Base-by-base conservation (phyloP, 2,888 invertebrate genomes). In the Temnothorax unifasciatus region DNA sequence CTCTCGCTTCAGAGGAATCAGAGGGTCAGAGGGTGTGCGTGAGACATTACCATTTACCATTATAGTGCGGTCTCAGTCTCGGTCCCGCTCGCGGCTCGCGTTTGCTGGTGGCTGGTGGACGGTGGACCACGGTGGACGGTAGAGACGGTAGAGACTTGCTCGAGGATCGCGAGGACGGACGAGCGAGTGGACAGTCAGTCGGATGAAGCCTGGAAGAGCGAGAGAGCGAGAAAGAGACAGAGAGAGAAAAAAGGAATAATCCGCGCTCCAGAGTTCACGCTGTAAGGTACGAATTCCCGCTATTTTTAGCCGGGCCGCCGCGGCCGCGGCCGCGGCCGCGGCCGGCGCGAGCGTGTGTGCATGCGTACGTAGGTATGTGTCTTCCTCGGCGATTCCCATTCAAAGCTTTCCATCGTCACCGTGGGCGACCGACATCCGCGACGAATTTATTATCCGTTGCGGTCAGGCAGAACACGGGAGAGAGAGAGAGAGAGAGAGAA, bases 231-330 rank as follows among this genome's bases (percentile, higher is more conserved):
- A 29, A 44, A 44, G 29, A 47, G 21, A 29, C 11, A 29, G 29
- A 29, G 29, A 64, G 66, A 73, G 47, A 52, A 59, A 86, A 82
- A 85, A 88, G 86, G 86, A 90, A 90, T 88, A 92, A 92, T 92
- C 92, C 91, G 85, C 25, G 89, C 90, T 93, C 92, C 92, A 93
- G 93, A 93, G 93, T 94, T 93, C 93, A 94, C 73, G 25, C 90
- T 88, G 93, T 92, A 94, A 94, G 93, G 91, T 91, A 92, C 90
- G 91, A 93, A 92, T 92, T 92, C 91, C 87, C 86, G 84, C 92
- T 93, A 94, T 93, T 93, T 92, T 92, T 93, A 93, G 93, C 34
- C 82, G 86, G 77, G 69, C 86, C 86, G 86, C 87, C 87, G 34
- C 57, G 54, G 87, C 87, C 87, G 13, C 47, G 25, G 86, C 87